Percentiles rank a stretch among this genome's conserved stretches.
phyloP scores from a whole-genome alignment of 1,140 invertebrate species.

The Zaprionus kolodkinae region DNA sequence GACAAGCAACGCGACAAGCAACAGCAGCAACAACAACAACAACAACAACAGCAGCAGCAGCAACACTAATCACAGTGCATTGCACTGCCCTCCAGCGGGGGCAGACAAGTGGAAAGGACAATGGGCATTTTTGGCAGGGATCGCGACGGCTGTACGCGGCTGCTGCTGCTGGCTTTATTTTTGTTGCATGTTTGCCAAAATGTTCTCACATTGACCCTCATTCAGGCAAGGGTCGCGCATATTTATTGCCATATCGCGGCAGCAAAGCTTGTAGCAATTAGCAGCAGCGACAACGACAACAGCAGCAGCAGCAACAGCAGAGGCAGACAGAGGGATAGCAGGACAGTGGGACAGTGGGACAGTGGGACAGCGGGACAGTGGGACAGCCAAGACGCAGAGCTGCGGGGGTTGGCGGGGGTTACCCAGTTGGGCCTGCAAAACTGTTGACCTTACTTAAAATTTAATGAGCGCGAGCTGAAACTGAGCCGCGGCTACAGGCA shows the following conservation, averaged over 20 bases:
- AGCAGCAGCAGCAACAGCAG: constrained; percentile 38
- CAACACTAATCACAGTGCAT: constrained; percentile 8
- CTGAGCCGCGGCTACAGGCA: constrained; percentile 34
- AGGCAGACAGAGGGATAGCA: background rate
- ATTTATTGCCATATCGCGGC: constrained; percentile 58
- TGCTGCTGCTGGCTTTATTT: constrained; percentile 9
- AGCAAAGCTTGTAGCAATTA: constrained; percentile 65
- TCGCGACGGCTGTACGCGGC: background rate
- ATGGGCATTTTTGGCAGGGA: background rate
- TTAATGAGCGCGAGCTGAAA: constrained; percentile 49
- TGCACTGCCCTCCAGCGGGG: background rate
- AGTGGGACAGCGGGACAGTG: background rate
- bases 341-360: background rate
- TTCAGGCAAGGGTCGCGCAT: constrained; percentile 40
- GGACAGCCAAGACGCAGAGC: background rate
- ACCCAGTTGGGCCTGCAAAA: constrained; percentile 4
- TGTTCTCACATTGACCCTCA: constrained; percentile 73
- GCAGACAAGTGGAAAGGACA: constrained; percentile 9
- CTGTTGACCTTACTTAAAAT: constrained; percentile 71
- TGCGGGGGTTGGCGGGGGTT: too few relatives aligned
- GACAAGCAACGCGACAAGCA: constrained; percentile 8
- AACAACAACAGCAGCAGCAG: background rate
- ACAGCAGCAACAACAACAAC: background rate
- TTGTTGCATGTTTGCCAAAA: constrained; percentile 38
- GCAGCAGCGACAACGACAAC: constrained; percentile 36